These are phyloP conservation scores for Pollenia labialis DNA, from an alignment of 2,888 invertebrate genomes.

Conservation along the genomic window DNA sequence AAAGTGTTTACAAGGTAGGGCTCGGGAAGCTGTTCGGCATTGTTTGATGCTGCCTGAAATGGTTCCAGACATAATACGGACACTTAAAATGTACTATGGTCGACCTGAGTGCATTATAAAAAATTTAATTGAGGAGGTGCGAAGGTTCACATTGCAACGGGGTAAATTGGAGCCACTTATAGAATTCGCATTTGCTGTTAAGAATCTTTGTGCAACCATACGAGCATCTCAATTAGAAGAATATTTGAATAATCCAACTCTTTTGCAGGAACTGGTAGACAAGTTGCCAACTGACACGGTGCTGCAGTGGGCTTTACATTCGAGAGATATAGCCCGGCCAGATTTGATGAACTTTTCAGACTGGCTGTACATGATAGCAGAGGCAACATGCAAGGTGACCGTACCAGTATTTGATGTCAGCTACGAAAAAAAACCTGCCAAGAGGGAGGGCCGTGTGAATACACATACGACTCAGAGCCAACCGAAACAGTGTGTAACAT, in stretches of 20 bases:
- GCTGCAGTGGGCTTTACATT: constrained; percentile 37
- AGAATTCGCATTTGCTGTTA: constrained; percentile 9
- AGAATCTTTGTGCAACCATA: constrained; percentile 8
- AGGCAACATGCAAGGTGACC: constrained; percentile 2
- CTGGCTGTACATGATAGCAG: constrained; percentile 18
- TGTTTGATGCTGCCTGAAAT: constrained; percentile 10
- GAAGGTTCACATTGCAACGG: too few relatives aligned
- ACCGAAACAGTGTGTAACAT: background rate
- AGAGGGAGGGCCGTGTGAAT: background rate
- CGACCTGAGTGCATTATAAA: too few relatives aligned
- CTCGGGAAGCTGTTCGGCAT: constrained; percentile 34
- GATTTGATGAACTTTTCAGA: constrained; percentile 22
- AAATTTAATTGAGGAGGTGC: too few relatives aligned
- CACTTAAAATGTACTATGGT: too few relatives aligned
- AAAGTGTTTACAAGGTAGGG: constrained; percentile 8
- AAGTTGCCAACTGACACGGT: constrained; percentile 27
- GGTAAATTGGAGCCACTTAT: too few relatives aligned
- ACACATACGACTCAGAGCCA: background rate
- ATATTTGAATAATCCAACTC: constrained; percentile 42
- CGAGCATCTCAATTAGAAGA: background rate
- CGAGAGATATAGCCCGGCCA: constrained; percentile 7
- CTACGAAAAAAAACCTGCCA: background rate
- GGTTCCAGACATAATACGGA: too few relatives aligned
- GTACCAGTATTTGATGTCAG: background rate
- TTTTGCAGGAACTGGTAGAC: background rate